Conservation (phyloP, 2,888 invertebrate species). For the Ecdyonurus torrentis region DNA sequence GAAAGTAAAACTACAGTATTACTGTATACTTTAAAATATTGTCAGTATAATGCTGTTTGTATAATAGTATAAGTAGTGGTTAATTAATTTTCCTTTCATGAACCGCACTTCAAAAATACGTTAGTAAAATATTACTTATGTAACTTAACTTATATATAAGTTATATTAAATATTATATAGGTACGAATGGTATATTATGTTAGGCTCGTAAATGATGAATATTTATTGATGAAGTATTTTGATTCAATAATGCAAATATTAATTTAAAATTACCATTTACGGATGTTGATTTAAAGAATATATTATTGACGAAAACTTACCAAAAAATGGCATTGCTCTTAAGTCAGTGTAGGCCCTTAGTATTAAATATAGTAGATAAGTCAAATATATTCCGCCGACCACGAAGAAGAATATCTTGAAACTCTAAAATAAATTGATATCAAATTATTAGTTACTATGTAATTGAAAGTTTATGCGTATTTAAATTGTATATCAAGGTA, state of each 20-base stretch:
- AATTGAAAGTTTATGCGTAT: neutral
- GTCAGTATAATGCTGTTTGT: no score
- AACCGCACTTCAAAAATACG: no score
- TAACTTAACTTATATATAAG: no score
- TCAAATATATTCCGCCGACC: conserved; percentile 64
- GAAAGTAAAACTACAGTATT: neutral
- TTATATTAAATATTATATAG: neutral
- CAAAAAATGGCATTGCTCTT: conserved; percentile 94
- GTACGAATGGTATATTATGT: neutral
- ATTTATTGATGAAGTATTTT: no score
- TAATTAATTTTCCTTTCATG: no score
- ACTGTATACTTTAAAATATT: neutral
- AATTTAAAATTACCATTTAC: no score
- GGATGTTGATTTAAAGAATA: no score
- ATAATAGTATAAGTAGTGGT: no score
- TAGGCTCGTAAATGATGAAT: no score
- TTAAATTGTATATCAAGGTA: neutral
- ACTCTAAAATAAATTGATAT: conserved; percentile 39
- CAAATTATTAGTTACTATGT: conserved; percentile 5
- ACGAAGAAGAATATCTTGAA: conserved; percentile 84
- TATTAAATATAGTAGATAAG: conserved; percentile 69
- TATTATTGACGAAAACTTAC: no score
- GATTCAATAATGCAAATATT: no score
- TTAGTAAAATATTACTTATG: no score
- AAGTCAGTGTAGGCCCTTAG: conserved; percentile 86